Evolutionary conservation across 2,113 vertebrate genomes (phyloP).

Genomic region (Elachura formosa): DNA sequence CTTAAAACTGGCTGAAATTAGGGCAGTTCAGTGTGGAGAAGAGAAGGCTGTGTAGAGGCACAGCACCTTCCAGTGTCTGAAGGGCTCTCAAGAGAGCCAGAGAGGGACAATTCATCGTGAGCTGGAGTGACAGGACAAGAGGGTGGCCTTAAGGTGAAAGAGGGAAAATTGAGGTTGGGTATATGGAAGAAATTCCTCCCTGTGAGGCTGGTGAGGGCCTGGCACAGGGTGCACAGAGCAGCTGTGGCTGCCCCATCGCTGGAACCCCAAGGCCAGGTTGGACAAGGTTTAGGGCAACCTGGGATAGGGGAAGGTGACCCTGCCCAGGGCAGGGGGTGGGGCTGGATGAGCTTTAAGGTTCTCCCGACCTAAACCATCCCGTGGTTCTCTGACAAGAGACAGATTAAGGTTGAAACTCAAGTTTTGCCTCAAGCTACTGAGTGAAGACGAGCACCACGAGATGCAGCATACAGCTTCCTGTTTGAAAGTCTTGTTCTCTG

Average conservation of each 20-base stretch:
- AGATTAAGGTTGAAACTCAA: neutral
- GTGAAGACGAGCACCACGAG: neutral
- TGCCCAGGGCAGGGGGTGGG: neutral
- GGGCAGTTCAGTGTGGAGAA: neutral
- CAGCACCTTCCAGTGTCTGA: neutral
- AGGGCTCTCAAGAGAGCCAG: too few relatives aligned
- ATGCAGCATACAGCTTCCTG: neutral
- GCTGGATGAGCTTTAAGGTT: neutral
- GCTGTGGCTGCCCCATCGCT: neutral
- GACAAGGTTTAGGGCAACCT: accelerated
- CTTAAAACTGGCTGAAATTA: neutral
- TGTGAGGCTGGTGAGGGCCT: neutral
- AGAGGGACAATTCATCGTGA: neutral
- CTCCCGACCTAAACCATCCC: neutral
- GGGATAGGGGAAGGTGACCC: neutral
- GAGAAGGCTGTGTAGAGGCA: neutral
- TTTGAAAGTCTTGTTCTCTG: conserved; percentile 15
- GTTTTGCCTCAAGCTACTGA: neutral
- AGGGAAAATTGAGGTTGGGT: neutral
- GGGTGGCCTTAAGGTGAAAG: neutral
- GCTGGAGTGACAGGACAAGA: neutral
- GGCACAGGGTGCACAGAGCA: neutral
- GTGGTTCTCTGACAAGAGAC: neutral
- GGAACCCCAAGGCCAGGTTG: neutral
- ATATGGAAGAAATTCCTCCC: neutral